Evolutionary conservation across 2,888 invertebrate genomes (phyloP).

Genomic region (Plutella xylostella): DNA sequence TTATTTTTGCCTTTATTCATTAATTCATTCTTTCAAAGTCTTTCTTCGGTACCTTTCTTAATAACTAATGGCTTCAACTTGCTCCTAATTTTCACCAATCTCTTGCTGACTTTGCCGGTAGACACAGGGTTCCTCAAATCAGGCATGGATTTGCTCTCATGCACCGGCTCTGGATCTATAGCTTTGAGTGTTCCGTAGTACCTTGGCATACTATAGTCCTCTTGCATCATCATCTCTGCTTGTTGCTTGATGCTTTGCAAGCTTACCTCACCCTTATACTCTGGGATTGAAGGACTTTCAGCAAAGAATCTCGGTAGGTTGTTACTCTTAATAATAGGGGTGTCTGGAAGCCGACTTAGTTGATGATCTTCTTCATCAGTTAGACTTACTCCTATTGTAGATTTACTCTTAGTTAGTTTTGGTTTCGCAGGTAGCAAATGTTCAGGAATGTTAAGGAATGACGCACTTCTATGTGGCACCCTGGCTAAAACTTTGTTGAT

Average conservation of each 20-base stretch:
- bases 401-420: conserved; percentile 50
- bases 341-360: conserved; percentile 54
- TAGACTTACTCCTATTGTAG: conserved; percentile 47
- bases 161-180: conserved; percentile 35
- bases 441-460: conserved; percentile 58
- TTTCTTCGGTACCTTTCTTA: conserved; percentile 56
- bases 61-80: conserved; percentile 58
- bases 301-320: conserved; percentile 60
- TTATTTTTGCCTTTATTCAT: too few species aligned
- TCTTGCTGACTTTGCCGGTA: conserved; percentile 48
- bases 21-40: conserved; percentile 33
- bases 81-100: conserved; percentile 54
- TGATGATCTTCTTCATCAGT: conserved; percentile 41
- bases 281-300: conserved; percentile 45
- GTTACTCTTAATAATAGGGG: conserved; percentile 58
- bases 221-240: conserved; percentile 56
- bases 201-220: conserved; percentile 74
- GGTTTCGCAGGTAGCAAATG: conserved; percentile 52
- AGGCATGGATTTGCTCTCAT: conserved; percentile 64
- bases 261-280: conserved; percentile 55
- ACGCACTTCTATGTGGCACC: conserved; percentile 60
- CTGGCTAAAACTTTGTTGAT: conserved; percentile 52
- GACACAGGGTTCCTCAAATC: conserved; percentile 46
- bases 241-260: conserved; percentile 64
- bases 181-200: conserved; percentile 63